Conservation (phyloP, 2,888 invertebrate species). For the Conus canariensis region DNA sequence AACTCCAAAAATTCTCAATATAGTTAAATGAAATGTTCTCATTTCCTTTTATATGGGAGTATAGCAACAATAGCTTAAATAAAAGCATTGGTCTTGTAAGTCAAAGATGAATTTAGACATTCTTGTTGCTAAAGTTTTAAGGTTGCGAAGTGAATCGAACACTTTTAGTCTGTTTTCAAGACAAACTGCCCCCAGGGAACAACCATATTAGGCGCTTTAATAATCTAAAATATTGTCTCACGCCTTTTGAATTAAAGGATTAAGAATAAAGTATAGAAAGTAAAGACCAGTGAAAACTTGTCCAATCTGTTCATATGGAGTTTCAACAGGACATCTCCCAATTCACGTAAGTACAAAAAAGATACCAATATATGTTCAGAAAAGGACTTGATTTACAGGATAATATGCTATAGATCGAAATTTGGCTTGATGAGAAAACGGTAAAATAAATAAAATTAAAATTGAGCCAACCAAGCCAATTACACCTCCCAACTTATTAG, state of each 20-base stretch:
- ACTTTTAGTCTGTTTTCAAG: conserved; percentile 36
- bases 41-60: not conserved
- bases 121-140: conserved; percentile 37
- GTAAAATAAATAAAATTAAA: conserved; percentile 82
- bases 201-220: not conserved
- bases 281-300: conserved; percentile 57
- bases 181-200: conserved; percentile 16
- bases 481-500: conserved; percentile 89
- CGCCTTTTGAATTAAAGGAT: not conserved
- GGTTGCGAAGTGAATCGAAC: conserved; percentile 44
- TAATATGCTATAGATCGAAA: conserved; percentile 23
- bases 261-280: conserved; percentile 49
- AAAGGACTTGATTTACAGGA: conserved; percentile 77
- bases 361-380: conserved; percentile 82
- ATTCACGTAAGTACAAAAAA: conserved; percentile 86
- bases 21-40: conserved; percentile 12
- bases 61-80: conserved; percentile 37
- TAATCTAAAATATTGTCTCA: conserved; percentile 38
- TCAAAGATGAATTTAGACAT: conserved; percentile 49
- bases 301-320: conserved; percentile 80
- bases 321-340: conserved; percentile 86
- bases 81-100: conserved; percentile 61
- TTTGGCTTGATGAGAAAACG: not conserved
- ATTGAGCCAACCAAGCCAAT: conserved; percentile 85
- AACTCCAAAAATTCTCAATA: not conserved